phyloP scores from a whole-genome alignment of 2,113 vertebrate genomes.

The Scomber colias region DNA sequence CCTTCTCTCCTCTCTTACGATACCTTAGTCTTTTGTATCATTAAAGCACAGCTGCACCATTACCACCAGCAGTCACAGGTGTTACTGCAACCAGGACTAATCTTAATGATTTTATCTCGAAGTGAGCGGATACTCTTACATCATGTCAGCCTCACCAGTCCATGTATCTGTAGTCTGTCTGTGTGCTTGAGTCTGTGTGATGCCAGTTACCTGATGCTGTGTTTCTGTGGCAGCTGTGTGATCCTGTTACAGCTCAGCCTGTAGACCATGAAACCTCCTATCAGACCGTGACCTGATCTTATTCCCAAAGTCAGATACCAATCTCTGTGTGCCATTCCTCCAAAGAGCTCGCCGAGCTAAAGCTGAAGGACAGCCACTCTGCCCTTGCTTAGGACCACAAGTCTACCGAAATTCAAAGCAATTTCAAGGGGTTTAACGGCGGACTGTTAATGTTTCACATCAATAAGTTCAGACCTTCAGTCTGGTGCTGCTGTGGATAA shows the following conservation, averaged over 20 bases:
- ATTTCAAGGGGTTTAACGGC: constrained; percentile 20
- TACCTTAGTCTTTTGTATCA: too few relatives aligned
- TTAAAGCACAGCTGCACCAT: too few relatives aligned
- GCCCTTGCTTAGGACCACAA: constrained; percentile 7
- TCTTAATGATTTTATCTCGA: too few relatives aligned
- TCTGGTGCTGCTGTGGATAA: constrained; percentile 4
- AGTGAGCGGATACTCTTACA: too few relatives aligned
- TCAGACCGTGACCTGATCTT: constrained; percentile 65
- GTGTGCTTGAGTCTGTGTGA: constrained; percentile 1
- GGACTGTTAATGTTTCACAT: constrained; percentile 9
- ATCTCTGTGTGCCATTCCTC: constrained; percentile 40
- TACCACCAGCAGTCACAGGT: too few relatives aligned
- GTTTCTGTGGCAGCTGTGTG: not conserved
- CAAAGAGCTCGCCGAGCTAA: constrained; percentile 5
- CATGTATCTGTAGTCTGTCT: not conserved
- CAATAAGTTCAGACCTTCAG: constrained; percentile 5
- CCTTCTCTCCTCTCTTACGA: too few relatives aligned
- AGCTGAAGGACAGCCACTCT: constrained; percentile 38
- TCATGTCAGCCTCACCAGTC: not conserved
- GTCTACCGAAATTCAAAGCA: not conserved
- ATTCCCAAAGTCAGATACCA: constrained; percentile 56
- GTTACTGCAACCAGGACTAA: too few relatives aligned
- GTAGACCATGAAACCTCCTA: constrained; percentile 56
- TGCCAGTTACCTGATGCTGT: constrained; percentile 2
- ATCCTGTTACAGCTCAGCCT: constrained; percentile 52